Conservation (phyloP, 2,797 vertebrate genomes). For the Danio tinwini region DNA sequence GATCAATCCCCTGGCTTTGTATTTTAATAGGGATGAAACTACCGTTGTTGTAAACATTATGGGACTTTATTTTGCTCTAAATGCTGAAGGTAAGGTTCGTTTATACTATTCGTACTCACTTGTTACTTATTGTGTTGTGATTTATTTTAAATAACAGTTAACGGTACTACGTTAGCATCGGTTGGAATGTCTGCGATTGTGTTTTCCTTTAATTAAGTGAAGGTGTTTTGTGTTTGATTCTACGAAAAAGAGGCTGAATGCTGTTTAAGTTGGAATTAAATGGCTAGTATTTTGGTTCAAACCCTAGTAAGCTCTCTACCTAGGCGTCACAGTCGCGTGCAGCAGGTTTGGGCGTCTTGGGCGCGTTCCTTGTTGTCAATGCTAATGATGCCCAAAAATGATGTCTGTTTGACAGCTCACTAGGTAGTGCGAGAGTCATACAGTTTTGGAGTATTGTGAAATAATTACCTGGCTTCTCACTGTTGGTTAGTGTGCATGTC, state of each 20-base stretch:
- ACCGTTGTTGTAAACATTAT: background rate
- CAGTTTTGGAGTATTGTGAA: background rate
- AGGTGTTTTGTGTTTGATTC: background rate
- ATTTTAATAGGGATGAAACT: background rate
- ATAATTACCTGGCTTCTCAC: background rate
- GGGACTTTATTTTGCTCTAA: constrained; percentile 16
- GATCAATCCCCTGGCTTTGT: background rate
- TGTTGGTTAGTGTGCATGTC: background rate
- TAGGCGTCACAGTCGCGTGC: constrained; percentile 17
- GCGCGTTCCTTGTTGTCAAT: constrained; percentile 3
- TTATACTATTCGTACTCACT: background rate
- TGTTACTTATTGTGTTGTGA: background rate
- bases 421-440: too few species aligned
- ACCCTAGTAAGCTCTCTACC: background rate
- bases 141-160: background rate
- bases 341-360: constrained; percentile 10
- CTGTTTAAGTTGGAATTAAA: background rate
- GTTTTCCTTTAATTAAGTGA: background rate
- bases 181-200: background rate
- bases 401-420: background rate
- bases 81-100: constrained; percentile 25
- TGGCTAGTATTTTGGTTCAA: background rate
- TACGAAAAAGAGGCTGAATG: too few species aligned
- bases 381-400: background rate
- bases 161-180: too few species aligned